Evolutionary conservation across 2,888 invertebrate species (phyloP).

Genomic region (Nycteola revayana): DNA sequence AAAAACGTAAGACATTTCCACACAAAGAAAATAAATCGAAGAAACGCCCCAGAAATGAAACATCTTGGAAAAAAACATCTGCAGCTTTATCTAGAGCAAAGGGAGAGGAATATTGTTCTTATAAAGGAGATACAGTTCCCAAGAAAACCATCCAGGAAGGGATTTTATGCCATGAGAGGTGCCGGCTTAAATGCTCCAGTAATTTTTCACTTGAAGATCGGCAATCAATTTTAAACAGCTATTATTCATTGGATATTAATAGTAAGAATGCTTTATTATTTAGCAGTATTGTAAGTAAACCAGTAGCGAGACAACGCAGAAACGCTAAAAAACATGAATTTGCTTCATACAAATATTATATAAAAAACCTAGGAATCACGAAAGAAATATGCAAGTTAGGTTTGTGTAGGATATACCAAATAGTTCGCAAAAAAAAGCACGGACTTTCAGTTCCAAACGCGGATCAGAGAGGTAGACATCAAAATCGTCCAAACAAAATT

Average conservation of each 20-base stretch:
- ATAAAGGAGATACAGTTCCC: conserved; percentile 11
- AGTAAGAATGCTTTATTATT: conserved; percentile 12
- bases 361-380: conserved; percentile 8
- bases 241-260: conserved; percentile 11
- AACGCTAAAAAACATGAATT: conserved; percentile 13
- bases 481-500: conserved; percentile 12
- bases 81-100: conserved; percentile 12
- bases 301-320: conserved; percentile 5
- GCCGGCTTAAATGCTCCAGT: conserved; percentile 9
- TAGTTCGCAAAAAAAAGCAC: conserved; percentile 11
- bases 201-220: conserved; percentile 11
- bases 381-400: conserved; percentile 13
- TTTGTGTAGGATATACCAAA: conserved; percentile 14
- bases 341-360: conserved; percentile 15
- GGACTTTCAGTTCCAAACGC: conserved; percentile 7
- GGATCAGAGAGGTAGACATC: conserved; percentile 12
- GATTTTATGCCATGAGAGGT: conserved; percentile 12
- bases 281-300: conserved; percentile 10
- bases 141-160: conserved; percentile 13
- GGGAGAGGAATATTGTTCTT: conserved; percentile 14
- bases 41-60: conserved; percentile 16
- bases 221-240: conserved; percentile 12
- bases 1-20: conserved; percentile 10
- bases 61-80: conserved; percentile 13
- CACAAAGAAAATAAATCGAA: conserved; percentile 15